phyloP scores from a whole-genome alignment of 2,888 invertebrate genomes.

The Oasisia sp. region DNA sequence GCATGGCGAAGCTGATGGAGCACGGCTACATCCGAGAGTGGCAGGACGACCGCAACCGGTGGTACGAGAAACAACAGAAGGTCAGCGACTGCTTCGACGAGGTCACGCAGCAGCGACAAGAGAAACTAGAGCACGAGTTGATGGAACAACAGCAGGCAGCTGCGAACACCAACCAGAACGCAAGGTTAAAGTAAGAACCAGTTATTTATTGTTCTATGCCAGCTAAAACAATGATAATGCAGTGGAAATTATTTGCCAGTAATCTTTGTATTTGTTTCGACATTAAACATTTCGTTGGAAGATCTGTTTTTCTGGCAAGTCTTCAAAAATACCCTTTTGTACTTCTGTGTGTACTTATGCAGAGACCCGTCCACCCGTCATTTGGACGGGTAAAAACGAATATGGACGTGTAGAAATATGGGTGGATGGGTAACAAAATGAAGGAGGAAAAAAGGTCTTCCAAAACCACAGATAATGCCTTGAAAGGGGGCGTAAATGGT shows the following conservation, averaged over 20 bases:
- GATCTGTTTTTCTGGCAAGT: not conserved
- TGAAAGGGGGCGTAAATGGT: no score
- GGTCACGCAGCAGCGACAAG: not conserved
- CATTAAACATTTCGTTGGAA: not conserved
- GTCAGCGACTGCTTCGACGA: slow-evolving; percentile 20
- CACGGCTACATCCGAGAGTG: slow-evolving; percentile 29
- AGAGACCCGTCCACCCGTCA: no score
- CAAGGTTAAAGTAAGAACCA: not conserved
- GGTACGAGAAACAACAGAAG: slow-evolving; percentile 26
- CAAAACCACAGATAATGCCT: no score
- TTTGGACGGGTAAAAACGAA: no score
- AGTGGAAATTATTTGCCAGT: not conserved
- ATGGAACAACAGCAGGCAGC: not conserved
- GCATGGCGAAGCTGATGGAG: slow-evolving; percentile 29
- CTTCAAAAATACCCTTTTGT: not conserved
- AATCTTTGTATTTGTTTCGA: not conserved
- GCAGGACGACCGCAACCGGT: slow-evolving; percentile 22
- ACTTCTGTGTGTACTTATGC: no score
- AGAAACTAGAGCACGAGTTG: not conserved
- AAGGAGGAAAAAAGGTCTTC: no score
- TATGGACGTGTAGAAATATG: no score
- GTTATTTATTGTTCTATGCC: not conserved
- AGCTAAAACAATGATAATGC: not conserved
- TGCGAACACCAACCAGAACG: not conserved
- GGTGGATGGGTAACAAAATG: no score